Evolutionary conservation across 2,888 invertebrate species (phyloP), one percentile per base, ranked within the genome.

Genomic region (Leuctra nigra): DNA sequence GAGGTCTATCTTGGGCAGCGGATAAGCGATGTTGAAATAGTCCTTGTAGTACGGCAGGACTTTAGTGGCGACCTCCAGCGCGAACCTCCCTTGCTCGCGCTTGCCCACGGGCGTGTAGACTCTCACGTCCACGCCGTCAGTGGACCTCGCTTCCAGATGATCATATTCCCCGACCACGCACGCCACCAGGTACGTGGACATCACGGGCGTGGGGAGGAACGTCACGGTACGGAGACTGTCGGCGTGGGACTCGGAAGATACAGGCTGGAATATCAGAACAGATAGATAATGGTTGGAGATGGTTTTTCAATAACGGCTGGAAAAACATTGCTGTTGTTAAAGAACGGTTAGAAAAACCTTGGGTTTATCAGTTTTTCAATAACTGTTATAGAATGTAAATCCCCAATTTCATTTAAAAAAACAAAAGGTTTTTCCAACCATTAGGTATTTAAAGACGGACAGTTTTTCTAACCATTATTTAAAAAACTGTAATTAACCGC

Each of bases 111-210:
- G 93, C 1, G 91, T 90, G 66, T 88, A 91, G 0, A 91, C 90
- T 62, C 91, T 77, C 1, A 91, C 87, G 47, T 84, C 68, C 1
- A 92, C 86, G 18, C 91, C 92, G 72, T 94, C 92, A 33, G 78
- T 77, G 0, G 92, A 90, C 63, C 74, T 84, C 59, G 80, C 87
- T 72, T 97, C 95, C 1, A 97, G 85, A 73, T 83, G 92, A 70
- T 97, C 96, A 72, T 91, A 95, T 73, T 97, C 94, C 25, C 97
- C 97, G 2, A 98, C 88, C 4, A 94, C 91, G 46, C 91, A 87
- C 0, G 96, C 96, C 54, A 97, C 87, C 61, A 98, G 77, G 69
- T 98, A 98, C 0, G 96, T 95, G 7, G 94, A 92, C 95, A 97
- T 97, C 60, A 91, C 75, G 1, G 96, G 96, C 1, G 95, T 91